Evolutionary conservation across 2,888 invertebrate species (phyloP).

Genomic region (Diachrysia chrysitis): DNA sequence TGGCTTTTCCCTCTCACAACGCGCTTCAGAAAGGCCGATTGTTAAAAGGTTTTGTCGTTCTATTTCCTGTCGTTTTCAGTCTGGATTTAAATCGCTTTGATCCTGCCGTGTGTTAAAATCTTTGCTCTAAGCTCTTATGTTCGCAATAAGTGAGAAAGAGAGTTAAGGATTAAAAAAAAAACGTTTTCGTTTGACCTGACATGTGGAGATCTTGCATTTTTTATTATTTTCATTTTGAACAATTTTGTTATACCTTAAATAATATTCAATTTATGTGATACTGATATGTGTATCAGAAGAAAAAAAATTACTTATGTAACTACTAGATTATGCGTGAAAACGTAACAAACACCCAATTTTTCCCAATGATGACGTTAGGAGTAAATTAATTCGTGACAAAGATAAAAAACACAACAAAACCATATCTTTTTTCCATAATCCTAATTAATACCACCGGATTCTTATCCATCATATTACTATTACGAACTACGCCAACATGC

Average conservation of each 20-base stretch:
- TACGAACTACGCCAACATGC: not conserved
- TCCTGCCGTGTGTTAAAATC: not conserved
- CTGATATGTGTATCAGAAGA: too few relatives aligned
- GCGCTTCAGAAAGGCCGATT: not conserved
- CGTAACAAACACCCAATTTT: too few relatives aligned
- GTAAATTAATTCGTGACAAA: too few relatives aligned
- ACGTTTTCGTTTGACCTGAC: not conserved
- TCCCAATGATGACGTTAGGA: too few relatives aligned
- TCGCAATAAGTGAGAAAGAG: not conserved
- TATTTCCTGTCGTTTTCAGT: not conserved
- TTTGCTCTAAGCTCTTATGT: not conserved
- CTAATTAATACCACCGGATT: not conserved
- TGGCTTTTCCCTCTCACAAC: not conserved
- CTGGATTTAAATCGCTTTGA: constrained; percentile 3
- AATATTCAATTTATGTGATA: too few relatives aligned
- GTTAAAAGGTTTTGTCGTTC: not conserved
- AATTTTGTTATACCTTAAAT: too few relatives aligned
- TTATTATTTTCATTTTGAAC: too few relatives aligned
- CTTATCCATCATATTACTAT: not conserved
- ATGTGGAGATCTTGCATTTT: too few relatives aligned
- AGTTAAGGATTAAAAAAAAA: too few relatives aligned
- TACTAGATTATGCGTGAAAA: too few relatives aligned
- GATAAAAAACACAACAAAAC: not conserved
- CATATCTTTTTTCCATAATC: not conserved
- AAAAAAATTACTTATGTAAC: too few relatives aligned